Evolutionary conservation across 2,797 vertebrate genomes (phyloP), one percentile per base, ranked within the genome.

Genomic region (Typhlichthys subterraneus): DNA sequence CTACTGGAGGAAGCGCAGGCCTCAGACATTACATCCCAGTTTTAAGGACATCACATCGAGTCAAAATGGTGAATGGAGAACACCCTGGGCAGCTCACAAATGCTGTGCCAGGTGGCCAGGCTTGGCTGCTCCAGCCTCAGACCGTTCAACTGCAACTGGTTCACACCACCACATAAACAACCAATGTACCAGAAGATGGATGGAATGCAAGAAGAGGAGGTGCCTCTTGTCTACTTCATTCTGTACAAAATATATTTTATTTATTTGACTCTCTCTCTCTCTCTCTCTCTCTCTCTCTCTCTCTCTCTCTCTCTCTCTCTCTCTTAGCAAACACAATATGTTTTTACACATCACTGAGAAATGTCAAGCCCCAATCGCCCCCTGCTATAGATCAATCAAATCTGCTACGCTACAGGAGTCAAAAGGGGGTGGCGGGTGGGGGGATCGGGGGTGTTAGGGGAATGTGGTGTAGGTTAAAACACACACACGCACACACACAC

Each of bases 281-380:
- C 45, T 47, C 19, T 11, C 48, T 46, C 63, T 38, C 33, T 38
- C 8, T 23, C 59, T 7, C n/a, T 17, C 31, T n/a, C 45, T 45
- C 50, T 45, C 65, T 55, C 62, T 69, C 54, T 73, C 59, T 51
- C 51, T 57, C 38, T 59, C 63, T 61, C 70, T 70, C 80, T 83
- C 67, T 67, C 73, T 83, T 51, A 73, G 87, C 81, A 90, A 89
- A 90, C 87, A 90, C 87, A 90, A 89, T 89, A 88, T 89, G 82
- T 89, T 87, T 91, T 91, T 89, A 87, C 90, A 90, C 88, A 88
- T 89, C 81, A 81, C 83, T 90, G 86, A 88, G 84, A 93, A 93
- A 92, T 90, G 88, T 89, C 90, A 91, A 84, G 80, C 83, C 84
- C 84, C 84, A 72, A 70, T 80, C 69, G 80, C 70, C 72, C 73